A percentile compares a stretch with the other conserved stretches of the same genome.
These are phyloP conservation scores for Cryptus viduatorius DNA, from an alignment of 2,888 invertebrate genomes.

Conservation along the genomic window DNA sequence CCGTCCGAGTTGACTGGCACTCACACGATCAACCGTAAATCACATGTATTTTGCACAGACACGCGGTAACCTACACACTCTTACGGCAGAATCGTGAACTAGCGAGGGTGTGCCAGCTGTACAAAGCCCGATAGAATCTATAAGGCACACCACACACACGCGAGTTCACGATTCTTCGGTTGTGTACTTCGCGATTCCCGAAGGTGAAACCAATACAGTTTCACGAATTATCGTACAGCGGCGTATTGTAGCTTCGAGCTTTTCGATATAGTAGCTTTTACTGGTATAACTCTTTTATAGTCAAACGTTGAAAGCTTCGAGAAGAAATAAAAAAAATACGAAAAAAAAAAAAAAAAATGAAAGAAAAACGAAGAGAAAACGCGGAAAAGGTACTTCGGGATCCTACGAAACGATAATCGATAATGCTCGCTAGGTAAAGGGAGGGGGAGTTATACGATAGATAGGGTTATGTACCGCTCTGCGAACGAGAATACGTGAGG, in stretches of 20 bases:
- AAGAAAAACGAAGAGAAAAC: not conserved
- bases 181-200: not conserved
- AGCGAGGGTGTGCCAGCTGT: slow-evolving; percentile 42
- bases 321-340: slow-evolving; percentile 31
- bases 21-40: slow-evolving; percentile 16
- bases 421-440: not conserved
- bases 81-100: slow-evolving; percentile 1
- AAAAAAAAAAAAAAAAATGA: not conserved
- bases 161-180: not conserved
- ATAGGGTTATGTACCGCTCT: not conserved
- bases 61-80: not conserved
- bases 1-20: slow-evolving; percentile 9
- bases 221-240: slow-evolving; percentile 1
- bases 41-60: slow-evolving; percentile 11
- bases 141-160: not conserved
- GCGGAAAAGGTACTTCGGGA: not conserved
- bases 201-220: slow-evolving; percentile 20
- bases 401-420: slow-evolving; percentile 34
- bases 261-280: not conserved
- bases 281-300: slow-evolving; percentile 35
- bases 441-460: slow-evolving; percentile 1
- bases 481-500: not conserved
- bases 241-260: slow-evolving; percentile 11
- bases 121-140: slow-evolving; percentile 43
- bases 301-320: slow-evolving; percentile 19